Conservation (phyloP, 2,888 invertebrate genomes). For the Acanthosepion esculentum region DNA sequence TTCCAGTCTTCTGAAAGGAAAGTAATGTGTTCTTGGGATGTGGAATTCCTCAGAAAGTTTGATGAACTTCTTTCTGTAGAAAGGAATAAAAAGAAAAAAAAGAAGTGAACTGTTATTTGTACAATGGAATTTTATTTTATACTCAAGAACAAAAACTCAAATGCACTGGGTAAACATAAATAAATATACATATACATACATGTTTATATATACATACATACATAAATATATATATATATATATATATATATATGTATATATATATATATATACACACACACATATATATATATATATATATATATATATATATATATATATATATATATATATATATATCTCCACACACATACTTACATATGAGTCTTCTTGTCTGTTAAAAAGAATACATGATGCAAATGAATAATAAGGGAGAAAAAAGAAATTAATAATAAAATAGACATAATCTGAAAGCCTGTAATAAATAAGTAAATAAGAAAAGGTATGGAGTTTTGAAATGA, state of each 20-base stretch:
- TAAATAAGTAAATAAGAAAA: neutral
- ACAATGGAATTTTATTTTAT: constrained; percentile 1
- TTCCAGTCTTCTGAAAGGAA: neutral
- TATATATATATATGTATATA: too few relatives aligned
- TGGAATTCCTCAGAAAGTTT: neutral
- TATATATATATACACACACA: too few relatives aligned
- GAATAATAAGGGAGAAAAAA: neutral
- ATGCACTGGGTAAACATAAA: neutral
- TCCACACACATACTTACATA: neutral
- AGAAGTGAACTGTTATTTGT: neutral
- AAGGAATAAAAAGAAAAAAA: neutral
- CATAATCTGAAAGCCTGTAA: neutral
- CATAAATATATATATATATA: too few relatives aligned
- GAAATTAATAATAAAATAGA: neutral
- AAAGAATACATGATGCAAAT: neutral
- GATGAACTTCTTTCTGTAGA: neutral
- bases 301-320: neutral
- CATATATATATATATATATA: neutral
- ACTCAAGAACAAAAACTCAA: neutral
- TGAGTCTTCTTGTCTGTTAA: neutral
- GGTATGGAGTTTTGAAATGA: neutral
- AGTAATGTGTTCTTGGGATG: neutral
- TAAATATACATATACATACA: neutral
- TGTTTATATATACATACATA: too few relatives aligned
- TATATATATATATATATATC: neutral